Evolutionary conservation across 2,113 vertebrate genomes (phyloP), one percentile per base, ranked within the genome.

Genomic region (Hirundichthys speculiger): DNA sequence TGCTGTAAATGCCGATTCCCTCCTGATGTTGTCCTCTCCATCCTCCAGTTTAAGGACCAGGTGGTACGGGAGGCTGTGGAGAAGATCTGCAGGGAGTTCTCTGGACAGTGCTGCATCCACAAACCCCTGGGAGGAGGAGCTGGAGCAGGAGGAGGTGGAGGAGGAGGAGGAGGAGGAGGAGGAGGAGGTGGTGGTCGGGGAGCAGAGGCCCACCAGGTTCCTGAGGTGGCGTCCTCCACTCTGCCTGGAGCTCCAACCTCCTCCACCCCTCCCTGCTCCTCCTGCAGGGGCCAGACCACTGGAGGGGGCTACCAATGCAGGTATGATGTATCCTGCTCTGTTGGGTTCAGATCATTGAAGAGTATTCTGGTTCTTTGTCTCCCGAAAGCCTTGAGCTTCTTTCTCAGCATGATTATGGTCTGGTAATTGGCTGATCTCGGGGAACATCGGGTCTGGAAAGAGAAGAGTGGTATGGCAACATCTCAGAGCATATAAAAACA

Each of bases 221-320:
- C 88, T 0, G 93, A 92, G 72, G 77, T 84, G 13, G 87, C 85
- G 0, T 45, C 77, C 0, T 91, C 83, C 39, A 85, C 89, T 5
- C 82, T 89, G 49, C 83, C 78, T 68, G 81, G 72, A 84, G 94
- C 79, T 76, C 92, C 91, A 7, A 73, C 85, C 39, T 88, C 86
- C 54, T 94, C 53, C 86, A 95, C 80, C 25, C 93, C 96, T 20
- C 84, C 91, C 69, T 99, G 97, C 88, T 95, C 92, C 77, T 93
- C 73, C 89, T 99, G 97, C 84, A 92, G 92, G 56, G 92, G 92
- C 0, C 91, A 92, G 15, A 96, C 97, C 4, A 70, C 95, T 0
- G 96, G 96, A 1, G 93, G 96, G 47, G 96, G 97, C 57, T 99
- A 96, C 89, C 96, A 98, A 78, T 99, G 97, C 94, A 99, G 97